Evolutionary conservation across 2,888 invertebrate genomes (phyloP).

Genomic region (Perdita meconis): DNA sequence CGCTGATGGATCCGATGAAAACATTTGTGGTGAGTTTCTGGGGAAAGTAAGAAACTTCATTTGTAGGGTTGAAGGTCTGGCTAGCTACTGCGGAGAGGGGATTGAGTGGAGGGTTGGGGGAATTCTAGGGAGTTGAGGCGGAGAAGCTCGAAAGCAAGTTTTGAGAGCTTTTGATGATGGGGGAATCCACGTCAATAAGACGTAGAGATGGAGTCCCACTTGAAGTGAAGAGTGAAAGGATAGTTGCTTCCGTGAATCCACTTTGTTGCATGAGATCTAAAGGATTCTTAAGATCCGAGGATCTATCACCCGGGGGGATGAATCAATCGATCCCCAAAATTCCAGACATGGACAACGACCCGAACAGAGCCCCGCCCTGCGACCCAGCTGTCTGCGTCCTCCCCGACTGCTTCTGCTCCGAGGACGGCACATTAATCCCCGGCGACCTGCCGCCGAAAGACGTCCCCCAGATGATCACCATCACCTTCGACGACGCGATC

Average conservation of each 20-base stretch:
- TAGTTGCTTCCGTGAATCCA: too few species aligned
- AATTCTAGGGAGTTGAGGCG: too few species aligned
- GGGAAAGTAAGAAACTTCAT: neutral
- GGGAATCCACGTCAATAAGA: neutral
- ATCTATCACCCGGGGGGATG: too few species aligned
- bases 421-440: slow-evolving; percentile 94
- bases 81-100: too few species aligned
- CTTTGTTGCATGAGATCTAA: too few species aligned
- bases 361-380: slow-evolving; percentile 95
- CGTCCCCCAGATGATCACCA: slow-evolving; percentile 97
- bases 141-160: too few species aligned
- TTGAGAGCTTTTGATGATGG: too few species aligned
- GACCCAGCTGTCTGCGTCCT: slow-evolving; percentile 93
- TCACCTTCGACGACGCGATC: slow-evolving; percentile 97
- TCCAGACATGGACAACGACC: slow-evolving; percentile 96
- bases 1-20: slow-evolving; percentile 94
- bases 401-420: slow-evolving; percentile 97
- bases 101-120: too few species aligned
- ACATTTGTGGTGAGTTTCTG: slow-evolving; percentile 92
- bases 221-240: neutral
- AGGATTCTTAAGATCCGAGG: too few species aligned
- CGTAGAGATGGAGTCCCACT: too few species aligned
- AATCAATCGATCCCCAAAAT: slow-evolving; percentile 15
- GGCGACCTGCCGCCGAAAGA: slow-evolving; percentile 93
- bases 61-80: too few species aligned